Conservation (phyloP, 2,113 vertebrate species). For the Bubo blakistoni region DNA sequence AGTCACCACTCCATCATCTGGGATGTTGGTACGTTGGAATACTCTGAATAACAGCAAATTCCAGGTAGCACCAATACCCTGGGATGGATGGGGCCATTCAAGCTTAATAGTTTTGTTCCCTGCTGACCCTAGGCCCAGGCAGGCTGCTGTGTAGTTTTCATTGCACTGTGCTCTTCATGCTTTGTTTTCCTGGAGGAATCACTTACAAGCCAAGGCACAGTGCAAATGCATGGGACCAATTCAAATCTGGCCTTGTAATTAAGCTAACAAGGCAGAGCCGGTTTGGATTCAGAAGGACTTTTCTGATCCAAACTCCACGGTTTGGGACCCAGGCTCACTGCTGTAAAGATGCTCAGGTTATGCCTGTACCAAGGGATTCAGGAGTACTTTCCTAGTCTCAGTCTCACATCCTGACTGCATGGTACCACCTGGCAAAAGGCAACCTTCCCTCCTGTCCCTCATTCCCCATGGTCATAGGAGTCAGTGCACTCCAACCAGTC, state of each 20-base stretch:
- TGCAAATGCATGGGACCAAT: neutral
- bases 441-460: neutral
- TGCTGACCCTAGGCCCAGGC: neutral
- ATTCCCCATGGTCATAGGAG: neutral
- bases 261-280: neutral
- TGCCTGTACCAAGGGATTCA: neutral
- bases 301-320: neutral
- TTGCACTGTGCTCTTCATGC: neutral
- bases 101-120: neutral
- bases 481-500: neutral
- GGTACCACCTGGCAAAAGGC: neutral
- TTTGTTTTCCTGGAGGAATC: neutral
- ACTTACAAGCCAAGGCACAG: neutral
- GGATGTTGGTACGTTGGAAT: accelerated
- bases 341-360: neutral
- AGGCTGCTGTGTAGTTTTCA: neutral
- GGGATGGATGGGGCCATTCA: neutral
- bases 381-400: neutral
- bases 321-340: neutral
- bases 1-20: neutral
- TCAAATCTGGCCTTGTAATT: neutral
- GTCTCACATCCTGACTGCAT: neutral
- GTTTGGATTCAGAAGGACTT: neutral
- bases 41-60: neutral
- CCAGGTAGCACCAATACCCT: neutral